Conservation (phyloP, 23 tunicate species). For the Styela clava region DNA sequence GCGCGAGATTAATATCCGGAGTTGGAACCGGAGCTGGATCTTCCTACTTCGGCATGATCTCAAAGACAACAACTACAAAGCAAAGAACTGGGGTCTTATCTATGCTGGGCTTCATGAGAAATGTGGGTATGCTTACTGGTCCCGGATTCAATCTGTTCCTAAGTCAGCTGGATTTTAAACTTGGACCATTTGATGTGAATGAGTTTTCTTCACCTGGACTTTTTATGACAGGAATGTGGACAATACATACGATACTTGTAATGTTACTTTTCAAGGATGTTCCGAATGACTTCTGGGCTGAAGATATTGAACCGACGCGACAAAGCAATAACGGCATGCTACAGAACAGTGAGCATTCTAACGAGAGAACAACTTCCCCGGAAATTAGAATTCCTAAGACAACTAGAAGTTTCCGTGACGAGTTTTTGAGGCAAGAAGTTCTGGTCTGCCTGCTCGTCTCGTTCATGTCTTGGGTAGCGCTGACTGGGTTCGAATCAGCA, state of each 20-base stretch:
- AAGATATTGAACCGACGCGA: background rate
- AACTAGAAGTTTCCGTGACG: background rate
- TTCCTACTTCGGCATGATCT: conserved; percentile 64
- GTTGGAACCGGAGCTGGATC: conserved; percentile 80
- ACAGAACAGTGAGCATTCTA: background rate
- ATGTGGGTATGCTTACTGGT: conserved; percentile 75
- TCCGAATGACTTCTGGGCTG: background rate
- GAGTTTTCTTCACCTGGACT: conserved; percentile 52
- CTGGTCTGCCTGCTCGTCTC: background rate
- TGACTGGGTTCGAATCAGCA: conserved; percentile 1
- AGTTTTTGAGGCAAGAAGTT: conserved; percentile 9
- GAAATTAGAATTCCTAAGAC: too few relatives aligned
- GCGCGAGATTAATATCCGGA: conserved; percentile 68
- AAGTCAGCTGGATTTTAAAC: conserved; percentile 42
- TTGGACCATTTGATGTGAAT: conserved; percentile 55
- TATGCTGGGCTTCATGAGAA: conserved; percentile 49
- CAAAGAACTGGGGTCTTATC: conserved; percentile 66
- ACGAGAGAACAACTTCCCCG: background rate
- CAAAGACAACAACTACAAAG: conserved; percentile 53
- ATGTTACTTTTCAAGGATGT: background rate
- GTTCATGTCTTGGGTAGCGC: background rate
- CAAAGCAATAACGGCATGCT: background rate
- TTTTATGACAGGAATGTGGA: background rate
- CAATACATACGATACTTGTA: conserved; percentile 7
- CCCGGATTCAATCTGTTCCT: conserved; percentile 67